Base-by-base conservation (phyloP, 2,888 invertebrate species). In the Auanema sp. region DNA sequence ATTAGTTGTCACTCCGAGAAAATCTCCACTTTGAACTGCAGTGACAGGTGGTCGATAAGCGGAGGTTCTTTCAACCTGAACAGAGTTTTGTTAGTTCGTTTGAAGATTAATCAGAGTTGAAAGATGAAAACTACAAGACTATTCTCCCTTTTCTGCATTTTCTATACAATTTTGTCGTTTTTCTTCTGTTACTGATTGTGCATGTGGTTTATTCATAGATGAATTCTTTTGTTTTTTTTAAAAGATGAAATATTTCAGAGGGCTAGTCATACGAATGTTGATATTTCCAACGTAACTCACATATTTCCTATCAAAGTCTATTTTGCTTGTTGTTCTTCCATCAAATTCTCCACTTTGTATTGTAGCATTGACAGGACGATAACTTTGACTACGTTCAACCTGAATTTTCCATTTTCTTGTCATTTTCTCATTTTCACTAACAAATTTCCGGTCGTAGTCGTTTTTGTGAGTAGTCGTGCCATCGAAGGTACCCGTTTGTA, bases 391-490 rank as follows among this genome's bases (percentile, higher is more conserved):
- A 14, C 49, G 47, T 12, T 50, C 47, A 1, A n/a, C 49, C 58
- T 58, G 25, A 3, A 55, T 11, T 10, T 14, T n/a, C 12, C 11
- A 55, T 52, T 23, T n/a, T 6, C 33, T 16, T n/a, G 33, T 14
- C 10, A 8, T 12, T 10, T n/a, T 41, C 16, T 41, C 41, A 18
- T 33, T 18, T 24, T 55, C 21, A 10, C 40, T 14, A 12, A 64
- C 71, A 33, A 58, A 55, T 65, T 69, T 72, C 2, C 25, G 23
- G 6, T 43, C 57, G 40, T 52, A 72, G 43, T 72, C 71, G n/a
- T 65, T 58, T 16, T 65, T 54, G 49, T 69, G 66, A 2, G 67
- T 72, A 11, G 69, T 72, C 2, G 61, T 65, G 24, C 61, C 69
- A n/a, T 69, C 65, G 14, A 72, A 72, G n/a, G 64, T 65, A 1